Base-by-base conservation (phyloP, 2,888 invertebrate species). In the Athetis lepigone region DNA sequence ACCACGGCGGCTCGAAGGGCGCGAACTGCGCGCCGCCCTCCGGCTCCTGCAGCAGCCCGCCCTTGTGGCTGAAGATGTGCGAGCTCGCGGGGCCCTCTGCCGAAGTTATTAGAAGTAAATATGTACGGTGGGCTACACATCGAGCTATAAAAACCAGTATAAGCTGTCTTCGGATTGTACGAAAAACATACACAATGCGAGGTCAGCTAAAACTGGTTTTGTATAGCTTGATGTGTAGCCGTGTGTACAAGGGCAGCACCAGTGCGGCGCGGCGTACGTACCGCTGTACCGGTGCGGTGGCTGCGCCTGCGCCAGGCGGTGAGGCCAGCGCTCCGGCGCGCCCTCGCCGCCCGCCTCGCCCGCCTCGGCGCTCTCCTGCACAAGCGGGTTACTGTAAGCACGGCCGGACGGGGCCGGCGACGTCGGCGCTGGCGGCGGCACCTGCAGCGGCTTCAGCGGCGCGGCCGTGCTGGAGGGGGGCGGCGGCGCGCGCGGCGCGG, bases 61-160 rank as follows among this genome's bases (percentile, higher is more conserved):
- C 96, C 91, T 97, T 97, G 92, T 97, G 97, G 87, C 96, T 97
- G 91, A 97, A 97, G 85, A 97, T 97, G 85, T 96, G 97, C 79
- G 96, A 96, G 72, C 86, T 79, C 47, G 72, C 77, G 21, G 67
- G 72, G n/a, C 61, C 71, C 51, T 79, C 82, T 80, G 65, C 39
- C 39, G 59, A 47, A 9, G n/a, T n/a, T n/a, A n/a, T n/a, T n/a
- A n/a, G n/a, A n/a, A n/a, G n/a, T n/a, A n/a, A n/a, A n/a, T n/a
- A n/a, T n/a, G n/a, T n/a, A n/a, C n/a, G n/a, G n/a, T n/a, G n/a
- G n/a, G n/a, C n/a, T n/a, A n/a, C n/a, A n/a, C n/a, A n/a, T n/a
- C n/a, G n/a, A n/a, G n/a, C n/a, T n/a, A n/a, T n/a, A n/a, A n/a
- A n/a, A n/a, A n/a, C n/a, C n/a, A n/a, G n/a, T n/a, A n/a, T n/a